Evolutionary conservation across 2,888 invertebrate genomes (phyloP).

Genomic region (Sphinx pinastri): DNA sequence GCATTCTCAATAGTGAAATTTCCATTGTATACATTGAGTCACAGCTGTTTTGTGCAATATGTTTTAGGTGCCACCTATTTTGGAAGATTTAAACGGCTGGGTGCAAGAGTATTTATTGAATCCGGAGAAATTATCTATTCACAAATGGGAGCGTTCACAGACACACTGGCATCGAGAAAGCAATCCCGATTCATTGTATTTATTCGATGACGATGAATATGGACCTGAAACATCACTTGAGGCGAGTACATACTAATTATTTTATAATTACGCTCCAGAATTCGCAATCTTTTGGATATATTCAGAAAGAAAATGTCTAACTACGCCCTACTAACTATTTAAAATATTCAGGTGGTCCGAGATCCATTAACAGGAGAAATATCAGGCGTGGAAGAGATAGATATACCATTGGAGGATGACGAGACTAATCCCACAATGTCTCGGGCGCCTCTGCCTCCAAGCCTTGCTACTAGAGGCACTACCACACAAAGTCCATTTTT

Average conservation of each 20-base stretch:
- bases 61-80: conserved; percentile 85
- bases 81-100: conserved; percentile 86
- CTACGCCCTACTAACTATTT: neutral
- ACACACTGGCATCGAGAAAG: conserved; percentile 85
- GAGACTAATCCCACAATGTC: conserved; percentile 87
- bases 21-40: neutral
- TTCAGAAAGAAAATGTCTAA: too few species aligned
- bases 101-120: conserved; percentile 87
- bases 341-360: conserved; percentile 83
- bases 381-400: conserved; percentile 84
- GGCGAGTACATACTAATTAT: conserved; percentile 45
- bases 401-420: conserved; percentile 73
- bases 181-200: conserved; percentile 79
- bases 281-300: too few species aligned
- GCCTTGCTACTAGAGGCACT: conserved; percentile 89
- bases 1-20: neutral
- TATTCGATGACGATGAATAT: conserved; percentile 70
- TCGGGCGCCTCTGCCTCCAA: conserved; percentile 89
- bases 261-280: neutral
- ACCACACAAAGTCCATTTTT: conserved; percentile 93
- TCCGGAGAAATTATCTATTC: conserved; percentile 89
- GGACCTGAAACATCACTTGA: conserved; percentile 70
- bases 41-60: conserved; percentile 38
- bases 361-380: conserved; percentile 91
- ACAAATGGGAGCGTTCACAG: conserved; percentile 87